phyloP scores from a whole-genome alignment of 2,888 invertebrate species.

The Volucella bombylans region DNA sequence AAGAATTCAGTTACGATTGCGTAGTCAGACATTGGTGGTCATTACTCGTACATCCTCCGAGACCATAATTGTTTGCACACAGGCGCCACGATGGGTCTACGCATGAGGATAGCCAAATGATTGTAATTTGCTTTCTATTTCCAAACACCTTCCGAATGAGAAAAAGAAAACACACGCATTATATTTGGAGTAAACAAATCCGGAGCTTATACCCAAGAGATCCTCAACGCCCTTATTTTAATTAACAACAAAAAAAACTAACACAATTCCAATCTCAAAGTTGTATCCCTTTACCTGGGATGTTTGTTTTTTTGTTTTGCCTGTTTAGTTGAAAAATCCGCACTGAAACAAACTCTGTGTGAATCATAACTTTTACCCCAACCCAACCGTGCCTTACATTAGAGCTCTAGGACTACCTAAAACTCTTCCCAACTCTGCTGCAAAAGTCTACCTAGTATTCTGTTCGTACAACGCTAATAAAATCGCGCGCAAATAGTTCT shows the following conservation, averaged over 20 bases:
- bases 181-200: no score
- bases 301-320: no score
- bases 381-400: constrained; percentile 18
- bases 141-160: no score
- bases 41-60: no score
- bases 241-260: constrained; percentile 37
- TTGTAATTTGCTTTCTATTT: no score
- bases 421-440: constrained; percentile 7
- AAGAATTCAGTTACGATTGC: no score
- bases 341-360: constrained; percentile 15
- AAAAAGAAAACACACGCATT: no score
- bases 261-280: constrained; percentile 34
- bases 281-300: constrained; percentile 48
- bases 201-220: no score
- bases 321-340: constrained; percentile 25
- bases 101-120: no score
- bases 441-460: constrained; percentile 26
- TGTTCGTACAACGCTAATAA: constrained; percentile 48
- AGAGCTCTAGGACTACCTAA: constrained; percentile 18
- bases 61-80: no score
- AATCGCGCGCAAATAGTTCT: constrained; percentile 46
- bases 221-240: constrained; percentile 26
- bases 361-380: constrained; percentile 49
- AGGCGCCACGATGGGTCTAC: no score
- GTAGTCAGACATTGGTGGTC: no score